Evolutionary conservation across 2,888 invertebrate species (phyloP), one percentile per base, ranked within the genome.

Genomic region (Tillus elongatus): DNA sequence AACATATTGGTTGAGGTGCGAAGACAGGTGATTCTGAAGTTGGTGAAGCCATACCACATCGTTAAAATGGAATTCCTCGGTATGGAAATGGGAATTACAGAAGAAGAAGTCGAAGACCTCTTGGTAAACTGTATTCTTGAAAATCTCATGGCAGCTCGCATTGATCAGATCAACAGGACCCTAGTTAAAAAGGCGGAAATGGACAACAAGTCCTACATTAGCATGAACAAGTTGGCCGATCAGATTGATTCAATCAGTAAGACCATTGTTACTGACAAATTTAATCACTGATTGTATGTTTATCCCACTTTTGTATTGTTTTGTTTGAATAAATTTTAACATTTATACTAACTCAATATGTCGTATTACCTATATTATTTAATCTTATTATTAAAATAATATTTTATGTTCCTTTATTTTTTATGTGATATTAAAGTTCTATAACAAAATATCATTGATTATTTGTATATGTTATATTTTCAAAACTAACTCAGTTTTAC

Each of bases 1-100:
- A 76, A 93, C 67, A 70, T 96, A 42, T 68, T 96, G 36, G 74
- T 91, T 41, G 95, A 95, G 66, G 95, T 98, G 55, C 75, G 97
- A 44, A 96, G 95, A 2, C 86, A 96, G 70, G 96, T 97, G 40
- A 71, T 98, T 39, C 86, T 97, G 45, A 90, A 91, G 60, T 69
- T 98, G 43, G 95, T 98, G 52, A 88, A 89, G 39, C 97, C 98
- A 0, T 98, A 98, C 69, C 95, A 90, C 33, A 79, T 88, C 56
- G 93, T 98, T 51, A 90, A 91, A 58, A 88, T 98, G 60, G 86
- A 88, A 2, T 97, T 95, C 63, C 90, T 97, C 60, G 92, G 95
- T 24, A 83, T 87, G 64, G 89, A 91, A 61, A 69, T 92, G 40
- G 90, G 90, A 57, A 91, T 92, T 49, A 85, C 87, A 58, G 84